These are phyloP conservation scores for Phaonia tiefii DNA, from an alignment of 2,888 invertebrate genomes.

Conservation along the genomic window DNA sequence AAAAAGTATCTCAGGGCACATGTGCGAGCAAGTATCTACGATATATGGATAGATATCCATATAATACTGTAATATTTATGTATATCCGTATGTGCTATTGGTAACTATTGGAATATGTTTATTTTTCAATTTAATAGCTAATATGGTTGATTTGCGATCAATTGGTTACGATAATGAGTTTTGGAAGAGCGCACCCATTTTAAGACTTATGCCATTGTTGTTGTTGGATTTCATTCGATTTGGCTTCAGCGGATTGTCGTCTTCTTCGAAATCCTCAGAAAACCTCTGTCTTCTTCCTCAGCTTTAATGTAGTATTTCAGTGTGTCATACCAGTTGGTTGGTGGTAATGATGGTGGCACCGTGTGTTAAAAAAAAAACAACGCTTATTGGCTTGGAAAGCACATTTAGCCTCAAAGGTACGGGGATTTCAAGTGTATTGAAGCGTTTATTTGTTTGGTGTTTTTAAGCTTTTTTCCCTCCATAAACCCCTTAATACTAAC, in stretches of 20 bases:
- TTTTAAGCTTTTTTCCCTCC: constrained; percentile 35
- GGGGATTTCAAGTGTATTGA: constrained; percentile 43
- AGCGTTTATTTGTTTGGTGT: constrained; percentile 43
- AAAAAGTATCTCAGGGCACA: neutral
- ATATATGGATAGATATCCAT: neutral
- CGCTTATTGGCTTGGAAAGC: neutral
- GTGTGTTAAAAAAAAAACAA: constrained; percentile 8
- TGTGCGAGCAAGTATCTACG: neutral
- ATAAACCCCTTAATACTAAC: no score
- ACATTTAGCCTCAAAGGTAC: constrained; percentile 10
- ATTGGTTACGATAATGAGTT: constrained; percentile 78
- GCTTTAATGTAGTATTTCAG: no score
- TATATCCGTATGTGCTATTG: constrained; percentile 8
- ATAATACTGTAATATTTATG: neutral
- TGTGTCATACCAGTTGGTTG: neutral
- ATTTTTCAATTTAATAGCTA: constrained; percentile 61
- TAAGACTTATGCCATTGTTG: constrained; percentile 62
- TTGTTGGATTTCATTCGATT: constrained; percentile 36
- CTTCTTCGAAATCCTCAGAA: constrained; percentile 33
- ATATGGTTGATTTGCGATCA: constrained; percentile 73
- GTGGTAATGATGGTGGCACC: neutral
- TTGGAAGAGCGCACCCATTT: constrained; percentile 78
- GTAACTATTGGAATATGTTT: constrained; percentile 57
- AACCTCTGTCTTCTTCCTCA: neutral
- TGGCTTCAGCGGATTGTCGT: constrained; percentile 37